Base-by-base conservation (phyloP, 2,888 invertebrate genomes). In the Phalangium opilio region DNA sequence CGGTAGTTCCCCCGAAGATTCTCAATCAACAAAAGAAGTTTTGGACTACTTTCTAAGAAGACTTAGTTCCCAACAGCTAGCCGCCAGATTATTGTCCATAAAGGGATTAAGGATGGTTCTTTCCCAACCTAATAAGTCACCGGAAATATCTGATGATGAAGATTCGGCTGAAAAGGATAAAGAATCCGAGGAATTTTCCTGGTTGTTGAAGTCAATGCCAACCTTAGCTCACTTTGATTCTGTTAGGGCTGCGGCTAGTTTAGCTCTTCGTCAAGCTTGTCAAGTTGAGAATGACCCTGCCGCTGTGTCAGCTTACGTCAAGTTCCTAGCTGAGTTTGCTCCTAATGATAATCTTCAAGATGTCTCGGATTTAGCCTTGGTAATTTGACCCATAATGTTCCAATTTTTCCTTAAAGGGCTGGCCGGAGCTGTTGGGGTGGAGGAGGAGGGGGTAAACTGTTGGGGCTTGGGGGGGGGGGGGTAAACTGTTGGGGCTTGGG, bases 21-120 rank as follows among this genome's bases (percentile, higher is more conserved):
- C 61, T 14, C 58, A 60, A 48, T 71, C 80, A 33, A 82, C 86
- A 41, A 78, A 80, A 52, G 90, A 91, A 61, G 82, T 89, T 43
- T 70, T 93, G 46, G 85, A 85, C 62, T 93, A 93, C 69, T 85
- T 93, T 65, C 72, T 89, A 60, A 74, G 84, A 57, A 70, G 90
- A 20, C 72, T 93, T 14, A 80, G 84, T 45, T 89, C 89, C 21
- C 76, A 80, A 45, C 83, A 85, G 58, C 77, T 80, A 38, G 73
- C 76, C 39, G 82, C 83, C 19, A 69, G 93, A 33, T 72, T 75
- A 3, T 79, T 83, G 49, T 90, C 91, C 1, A 78, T 78, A 12
- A 41, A 42, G 42, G 54, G 51, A 7, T 45, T 54, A 8, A 39
- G 61, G 44, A 43, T 61, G 47, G 53, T 62, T 33, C 49, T 62